Evolutionary conservation across 2,113 vertebrate species (phyloP).

Genomic region (Podiceps cristatus): DNA sequence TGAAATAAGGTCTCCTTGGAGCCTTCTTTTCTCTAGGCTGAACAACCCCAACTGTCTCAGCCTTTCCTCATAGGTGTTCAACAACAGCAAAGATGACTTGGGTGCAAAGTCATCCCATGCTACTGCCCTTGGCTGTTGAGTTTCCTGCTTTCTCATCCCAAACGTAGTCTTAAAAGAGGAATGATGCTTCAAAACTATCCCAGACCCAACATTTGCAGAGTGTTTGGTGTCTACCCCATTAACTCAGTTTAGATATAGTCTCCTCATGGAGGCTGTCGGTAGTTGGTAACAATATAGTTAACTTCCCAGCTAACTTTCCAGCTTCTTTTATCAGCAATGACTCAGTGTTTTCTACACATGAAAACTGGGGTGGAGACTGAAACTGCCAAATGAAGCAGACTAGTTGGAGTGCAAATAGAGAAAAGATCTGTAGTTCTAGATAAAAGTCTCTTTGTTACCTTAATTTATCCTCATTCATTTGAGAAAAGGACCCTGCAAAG

Average conservation of each 20-base stretch:
- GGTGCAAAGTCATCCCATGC: background rate
- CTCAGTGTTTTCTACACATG: background rate
- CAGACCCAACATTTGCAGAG: background rate
- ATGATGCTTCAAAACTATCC: background rate
- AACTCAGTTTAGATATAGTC: background rate
- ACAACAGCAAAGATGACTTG: background rate
- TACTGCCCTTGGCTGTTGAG: background rate
- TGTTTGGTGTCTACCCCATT: fast-evolving
- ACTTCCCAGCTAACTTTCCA: background rate
- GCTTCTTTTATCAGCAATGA: background rate
- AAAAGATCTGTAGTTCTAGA: background rate
- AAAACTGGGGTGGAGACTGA: background rate
- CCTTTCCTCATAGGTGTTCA: background rate
- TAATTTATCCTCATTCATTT: background rate
- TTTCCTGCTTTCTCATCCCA: background rate
- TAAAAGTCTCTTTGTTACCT: background rate
- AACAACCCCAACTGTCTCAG: no score
- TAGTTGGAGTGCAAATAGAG: background rate
- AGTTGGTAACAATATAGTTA: background rate
- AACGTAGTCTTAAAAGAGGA: background rate
- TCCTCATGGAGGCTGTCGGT: background rate
- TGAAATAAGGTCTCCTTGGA: no score
- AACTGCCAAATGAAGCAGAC: background rate
- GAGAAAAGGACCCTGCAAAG: background rate
- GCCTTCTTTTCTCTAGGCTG: no score